Base-by-base conservation (phyloP, 2,888 invertebrate species). In the Altica lythri region DNA sequence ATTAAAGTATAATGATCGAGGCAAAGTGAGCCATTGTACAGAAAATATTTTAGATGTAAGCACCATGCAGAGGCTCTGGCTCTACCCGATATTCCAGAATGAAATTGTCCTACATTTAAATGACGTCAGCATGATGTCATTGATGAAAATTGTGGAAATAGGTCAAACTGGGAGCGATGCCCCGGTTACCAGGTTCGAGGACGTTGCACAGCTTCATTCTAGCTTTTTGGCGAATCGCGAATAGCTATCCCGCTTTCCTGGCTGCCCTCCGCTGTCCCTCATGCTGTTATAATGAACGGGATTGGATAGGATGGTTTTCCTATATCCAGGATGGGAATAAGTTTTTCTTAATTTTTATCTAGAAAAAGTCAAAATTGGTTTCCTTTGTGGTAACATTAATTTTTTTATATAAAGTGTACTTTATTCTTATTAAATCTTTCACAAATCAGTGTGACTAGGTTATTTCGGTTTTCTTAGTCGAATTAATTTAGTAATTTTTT, bases 51-150 rank as follows among this genome's bases (percentile, higher is more conserved):
- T 10, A 10, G 30, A 25, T 47, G 47, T 53, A 51, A 55, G 55
- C 80, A 81, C 79, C 53, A 46, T 56, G 75, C 42, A 49, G 42
- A 40, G 42, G 8, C 40, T 19, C 18, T 17, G 34, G 75, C 74
- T 76, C 63, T 63, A 14, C 59, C 63, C 64, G 60, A 64, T 80
- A 80, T 82, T 82, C 82, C 79, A 83, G 83, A 83, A 83, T 83
- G 83, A 83, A 83, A 82, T 80, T 82, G 65, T 63, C 58, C 63
- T 75, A 62, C 62, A 69, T 69, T 62, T 49, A 52, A 68, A 69
- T 74, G 75, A 75, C 74, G 70, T 75, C 72, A 71, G 57, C 75
- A 78, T 82, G 82, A 83, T 82, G 83, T 83, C 82, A 82, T 78
- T 77, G 61, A 61, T 59, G 61, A 54, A 53, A 56, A 59, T 50